Base-by-base conservation (phyloP, 2,888 invertebrate species). In the Cryptocephalus moraei region DNA sequence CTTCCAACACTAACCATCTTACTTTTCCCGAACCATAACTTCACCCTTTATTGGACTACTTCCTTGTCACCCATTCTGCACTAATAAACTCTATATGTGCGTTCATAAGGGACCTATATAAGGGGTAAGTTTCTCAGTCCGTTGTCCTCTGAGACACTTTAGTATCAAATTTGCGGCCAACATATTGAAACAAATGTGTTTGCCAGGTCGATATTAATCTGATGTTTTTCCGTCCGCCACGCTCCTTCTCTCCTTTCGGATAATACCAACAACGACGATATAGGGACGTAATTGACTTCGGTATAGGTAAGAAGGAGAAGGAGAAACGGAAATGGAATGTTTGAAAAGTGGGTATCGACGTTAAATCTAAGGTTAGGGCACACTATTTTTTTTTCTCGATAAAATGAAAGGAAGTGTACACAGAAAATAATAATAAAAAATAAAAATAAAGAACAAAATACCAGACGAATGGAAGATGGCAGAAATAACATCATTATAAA, bases 181-280 rank as follows among this genome's bases (percentile, higher is more conserved):
- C 55, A 61, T 58, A 62, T 60, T 60, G 62, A 62, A 62, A 62
- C 62, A 64, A 64, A 64, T 62, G 58, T 63, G 62, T 62, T 63
- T 63, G 59, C 59, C 52, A 55, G 59, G 52, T 59, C 61, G 61
- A 64, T 62, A 61, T 61, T 62, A 62, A 62, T 63, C 61, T 56
- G 56, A 64, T 64, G 60, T 51, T 50, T 53, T 50, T 51, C 45
- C 45, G 42, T 39, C 43, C 33, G 32, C 34, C 42, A 41, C 41
- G 39, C 44, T 31, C 48, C 42, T 44, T 11, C 45, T 44, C 39
- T 11, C 39, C 45, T 39, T 42, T 39, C 22, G 12, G 42, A 41
- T 36, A 31, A 33, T 42, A 43, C 33, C 47, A 43, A 44, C 43
- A 43, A 22, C 43, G 40, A 14, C 39, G 40, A 48, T 36, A 39